A percentile compares a stretch with the other conserved stretches of the same genome.
Conservation (phyloP, 2,888 invertebrate species). For the Carpatolechia fugitivella region DNA sequence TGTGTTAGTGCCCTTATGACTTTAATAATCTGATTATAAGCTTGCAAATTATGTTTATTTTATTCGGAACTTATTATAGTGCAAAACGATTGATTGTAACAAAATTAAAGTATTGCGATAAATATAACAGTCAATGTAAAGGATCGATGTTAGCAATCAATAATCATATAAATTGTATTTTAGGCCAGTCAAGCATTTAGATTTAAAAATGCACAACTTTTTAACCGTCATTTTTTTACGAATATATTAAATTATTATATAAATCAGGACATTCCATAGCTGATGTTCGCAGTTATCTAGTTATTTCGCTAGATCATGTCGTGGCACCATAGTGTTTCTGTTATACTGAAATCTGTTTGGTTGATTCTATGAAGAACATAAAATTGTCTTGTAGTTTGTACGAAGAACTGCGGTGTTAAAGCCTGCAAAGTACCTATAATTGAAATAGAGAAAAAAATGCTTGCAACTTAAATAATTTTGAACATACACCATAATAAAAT, state of each 20-base stretch:
- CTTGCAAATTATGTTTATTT: not conserved
- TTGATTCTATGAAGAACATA: not conserved
- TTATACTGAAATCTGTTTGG: not conserved
- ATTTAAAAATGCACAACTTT: constrained; percentile 15
- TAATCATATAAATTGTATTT: constrained; percentile 13
- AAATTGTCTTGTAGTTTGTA: not conserved
- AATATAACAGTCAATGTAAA: not conserved
- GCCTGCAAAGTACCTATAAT: no score
- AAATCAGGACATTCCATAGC: constrained; percentile 66
- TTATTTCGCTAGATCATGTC: constrained; percentile 48
- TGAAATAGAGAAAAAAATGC: no score
- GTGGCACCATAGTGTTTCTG: constrained; percentile 28
- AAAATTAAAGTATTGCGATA: not conserved
- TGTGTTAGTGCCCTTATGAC: constrained; percentile 29
- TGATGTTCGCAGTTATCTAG: constrained; percentile 42
- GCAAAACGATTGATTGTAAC: no score
- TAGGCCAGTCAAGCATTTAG: constrained; percentile 59
- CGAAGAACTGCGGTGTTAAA: no score
- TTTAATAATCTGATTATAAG: constrained; percentile 7
- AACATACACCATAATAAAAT: no score
- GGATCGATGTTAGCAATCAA: not conserved
- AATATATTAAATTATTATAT: constrained; percentile 12
- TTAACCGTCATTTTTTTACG: not conserved
- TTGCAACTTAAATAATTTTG: no score
- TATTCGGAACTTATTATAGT: no score